Evolutionary conservation across 2,888 invertebrate species (phyloP), one percentile per base, ranked within the genome.

Genomic region (Phymatocera aterrima): DNA sequence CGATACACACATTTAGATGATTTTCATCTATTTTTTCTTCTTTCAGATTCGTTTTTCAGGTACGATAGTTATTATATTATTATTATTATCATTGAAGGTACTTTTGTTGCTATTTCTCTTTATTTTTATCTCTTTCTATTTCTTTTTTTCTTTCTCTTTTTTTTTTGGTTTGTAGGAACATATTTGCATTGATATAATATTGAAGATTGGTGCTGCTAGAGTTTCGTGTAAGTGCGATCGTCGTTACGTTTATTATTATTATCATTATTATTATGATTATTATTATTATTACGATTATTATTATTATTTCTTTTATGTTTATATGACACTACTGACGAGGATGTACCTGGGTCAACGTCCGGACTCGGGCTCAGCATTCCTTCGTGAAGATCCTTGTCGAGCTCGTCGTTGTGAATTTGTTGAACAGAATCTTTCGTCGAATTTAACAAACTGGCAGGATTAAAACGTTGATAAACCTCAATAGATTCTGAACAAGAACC

Each of bases 261-360:
- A 12, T 18, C 31, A 15, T 60, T 21, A 51, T 21, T 21, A 43
- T 10, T 24, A 51, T 12, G 28, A 54, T 57, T 8, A 31, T 61
- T 28, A 57, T 31, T 65, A 46, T 43, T 68, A 43, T 40, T 72
- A 21, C 43, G 43, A 64, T 21, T 48, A 64, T 64, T 64, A 37
- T 64, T 37, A 12, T 43, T 79, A 51, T n/a, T 21, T 8, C 37
- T 68, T 37, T 80, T 54, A 18, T 80, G 48, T 28, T 51, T 81
- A 40, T 60, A 65, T 75, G 78, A 72, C 65, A 79, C 72, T 77
- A 81, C 77, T 81, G 74, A 64, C 37, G 61, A 64, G 15, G 61
- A 64, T 2, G 75, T 86, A 88, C 89, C 89, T 87, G 87, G 83
- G 85, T 87, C 87, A 80, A 82, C 80, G 46, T 85, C 85, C 81